Evolutionary conservation across 2,888 invertebrate species (phyloP).

Genomic region (Parnassius orleans): DNA sequence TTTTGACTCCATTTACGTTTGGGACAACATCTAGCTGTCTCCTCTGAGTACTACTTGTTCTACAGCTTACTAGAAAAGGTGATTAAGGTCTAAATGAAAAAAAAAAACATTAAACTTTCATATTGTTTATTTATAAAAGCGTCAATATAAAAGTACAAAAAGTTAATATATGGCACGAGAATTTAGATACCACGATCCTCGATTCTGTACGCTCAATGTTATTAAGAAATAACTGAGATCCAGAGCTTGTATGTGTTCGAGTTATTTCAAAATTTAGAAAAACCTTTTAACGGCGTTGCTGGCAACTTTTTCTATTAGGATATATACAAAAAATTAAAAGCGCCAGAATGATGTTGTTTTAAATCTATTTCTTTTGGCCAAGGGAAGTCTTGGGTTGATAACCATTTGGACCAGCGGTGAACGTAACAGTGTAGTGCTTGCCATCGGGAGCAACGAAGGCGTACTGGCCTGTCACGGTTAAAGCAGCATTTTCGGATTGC

Average conservation of each 20-base stretch:
- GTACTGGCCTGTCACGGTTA: conserved; percentile 83
- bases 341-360: conserved; percentile 16
- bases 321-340: conserved; percentile 17
- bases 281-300: background rate
- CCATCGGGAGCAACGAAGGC: conserved; percentile 84
- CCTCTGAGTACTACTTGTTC: too few species aligned
- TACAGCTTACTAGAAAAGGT: too few species aligned
- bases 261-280: conserved; percentile 21
- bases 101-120: conserved; percentile 12
- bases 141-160: conserved; percentile 52
- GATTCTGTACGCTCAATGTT: conserved; percentile 38
- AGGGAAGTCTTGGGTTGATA: conserved; percentile 80
- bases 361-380: conserved; percentile 51
- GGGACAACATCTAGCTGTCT: too few species aligned
- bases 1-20: too few species aligned
- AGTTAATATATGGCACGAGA: conserved; percentile 68
- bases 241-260: conserved; percentile 32
- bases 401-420: conserved; percentile 83
- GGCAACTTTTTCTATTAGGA: conserved; percentile 1
- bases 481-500: conserved; percentile 82
- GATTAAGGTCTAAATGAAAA: too few species aligned
- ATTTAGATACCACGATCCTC: conserved; percentile 51
- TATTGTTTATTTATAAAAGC: conserved; percentile 35
- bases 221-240: conserved; percentile 49
- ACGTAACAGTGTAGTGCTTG: conserved; percentile 83